A percentile compares a stretch with the other conserved stretches of the same genome.
Conservation (phyloP, 2,797 vertebrate species). For the Lophius americanus region DNA sequence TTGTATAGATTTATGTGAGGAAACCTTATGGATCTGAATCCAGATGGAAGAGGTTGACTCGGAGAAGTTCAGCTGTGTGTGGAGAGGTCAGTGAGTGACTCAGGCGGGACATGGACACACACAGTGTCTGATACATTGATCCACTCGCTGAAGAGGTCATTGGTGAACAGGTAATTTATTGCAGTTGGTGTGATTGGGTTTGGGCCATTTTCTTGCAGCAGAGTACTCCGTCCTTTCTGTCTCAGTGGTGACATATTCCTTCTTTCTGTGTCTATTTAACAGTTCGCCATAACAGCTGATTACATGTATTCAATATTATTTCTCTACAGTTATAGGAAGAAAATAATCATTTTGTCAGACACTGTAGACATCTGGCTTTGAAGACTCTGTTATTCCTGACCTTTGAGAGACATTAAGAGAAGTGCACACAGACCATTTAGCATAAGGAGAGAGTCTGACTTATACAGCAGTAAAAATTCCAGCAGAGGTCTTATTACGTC, state of each 20-base stretch:
- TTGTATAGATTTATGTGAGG: slow-evolving; percentile 20
- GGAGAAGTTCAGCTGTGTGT: slow-evolving; percentile 30
- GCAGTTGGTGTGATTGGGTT: slow-evolving; percentile 40
- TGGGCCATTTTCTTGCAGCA: slow-evolving; percentile 13
- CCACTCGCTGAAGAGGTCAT: slow-evolving; percentile 37
- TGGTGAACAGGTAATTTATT: slow-evolving; percentile 51
- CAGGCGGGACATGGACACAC: slow-evolving; percentile 12
- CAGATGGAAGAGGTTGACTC: slow-evolving; percentile 22
- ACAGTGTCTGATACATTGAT: slow-evolving; percentile 61
- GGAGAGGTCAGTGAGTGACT: slow-evolving; percentile 37
- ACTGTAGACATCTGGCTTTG: not conserved
- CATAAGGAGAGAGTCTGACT: slow-evolving; percentile 3
- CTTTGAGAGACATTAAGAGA: slow-evolving; percentile 8
- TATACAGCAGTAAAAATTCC: slow-evolving; percentile 8
- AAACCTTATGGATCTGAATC: slow-evolving; percentile 11
- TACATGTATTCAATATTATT: not conserved
- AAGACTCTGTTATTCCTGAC: slow-evolving; percentile 18
- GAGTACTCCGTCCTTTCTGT: slow-evolving; percentile 1
- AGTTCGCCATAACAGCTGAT: slow-evolving; percentile 1
- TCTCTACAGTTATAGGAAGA: not conserved
- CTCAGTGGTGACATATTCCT: not conserved
- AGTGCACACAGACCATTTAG: slow-evolving; percentile 7
- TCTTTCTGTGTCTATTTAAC: not conserved
- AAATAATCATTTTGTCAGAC: slow-evolving; percentile 1
- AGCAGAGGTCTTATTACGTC: slow-evolving; percentile 20